Percentiles rank a stretch among this genome's conserved stretches.
phyloP scores from a whole-genome alignment of 2,888 invertebrate species.

The Hydropsyche betteni region DNA sequence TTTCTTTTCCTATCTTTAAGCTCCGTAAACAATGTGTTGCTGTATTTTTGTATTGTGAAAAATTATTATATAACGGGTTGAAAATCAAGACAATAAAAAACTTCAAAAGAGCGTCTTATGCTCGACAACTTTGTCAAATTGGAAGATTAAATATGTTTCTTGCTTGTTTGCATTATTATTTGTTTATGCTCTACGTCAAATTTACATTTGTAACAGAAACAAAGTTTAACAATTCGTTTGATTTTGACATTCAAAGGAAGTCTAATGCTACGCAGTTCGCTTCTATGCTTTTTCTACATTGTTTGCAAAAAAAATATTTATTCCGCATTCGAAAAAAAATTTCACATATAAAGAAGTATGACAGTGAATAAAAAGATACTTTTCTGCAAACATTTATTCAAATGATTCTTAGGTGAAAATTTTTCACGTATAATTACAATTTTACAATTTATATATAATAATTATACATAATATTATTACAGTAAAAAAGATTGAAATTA shows the following conservation, averaged over 20 bases:
- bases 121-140: background rate
- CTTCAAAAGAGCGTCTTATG: too few relatives aligned
- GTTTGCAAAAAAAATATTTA: conserved; percentile 11
- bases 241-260: conserved; percentile 31
- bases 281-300: conserved; percentile 15
- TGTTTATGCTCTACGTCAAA: conserved; percentile 8
- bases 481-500: too few relatives aligned
- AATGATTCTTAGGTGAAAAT: background rate
- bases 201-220: conserved; percentile 18
- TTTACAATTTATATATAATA: too few relatives aligned
- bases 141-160: conserved; percentile 17
- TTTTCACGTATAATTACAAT: too few relatives aligned
- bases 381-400: background rate
- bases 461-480: too few relatives aligned
- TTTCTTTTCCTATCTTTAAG: too few relatives aligned
- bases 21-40: too few relatives aligned
- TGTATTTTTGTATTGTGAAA: too few relatives aligned
- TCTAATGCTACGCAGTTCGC: conserved; percentile 3
- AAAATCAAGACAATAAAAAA: too few relatives aligned
- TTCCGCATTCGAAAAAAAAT: background rate
- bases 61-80: too few relatives aligned
- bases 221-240: conserved; percentile 31
- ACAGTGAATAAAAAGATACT: background rate
- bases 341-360: background rate
- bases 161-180: conserved; percentile 10